Percentiles rank a stretch among this genome's conserved stretches.
phyloP scores from a whole-genome alignment of 2,113 vertebrate genomes.

The Irena cyanogastra region DNA sequence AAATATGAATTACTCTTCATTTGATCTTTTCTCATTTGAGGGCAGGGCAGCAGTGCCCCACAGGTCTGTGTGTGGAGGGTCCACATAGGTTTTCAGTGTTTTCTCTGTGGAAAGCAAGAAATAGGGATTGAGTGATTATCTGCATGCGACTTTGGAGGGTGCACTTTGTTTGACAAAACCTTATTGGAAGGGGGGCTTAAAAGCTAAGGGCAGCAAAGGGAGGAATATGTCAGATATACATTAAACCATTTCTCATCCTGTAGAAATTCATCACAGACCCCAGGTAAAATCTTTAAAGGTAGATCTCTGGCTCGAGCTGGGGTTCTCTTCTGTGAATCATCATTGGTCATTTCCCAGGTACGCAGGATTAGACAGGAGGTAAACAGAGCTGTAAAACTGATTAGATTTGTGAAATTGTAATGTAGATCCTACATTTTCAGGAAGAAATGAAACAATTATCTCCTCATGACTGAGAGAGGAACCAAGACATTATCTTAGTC shows the following conservation, averaged over 20 bases:
- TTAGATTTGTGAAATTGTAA: background rate
- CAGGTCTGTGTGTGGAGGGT: constrained; percentile 15
- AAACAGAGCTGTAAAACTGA: background rate
- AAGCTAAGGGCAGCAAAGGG: background rate
- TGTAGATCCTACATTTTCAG: background rate
- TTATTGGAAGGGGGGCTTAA: background rate
- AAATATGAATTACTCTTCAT: constrained; percentile 56
- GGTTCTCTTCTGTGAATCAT: background rate
- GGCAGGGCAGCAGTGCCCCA: constrained; percentile 30
- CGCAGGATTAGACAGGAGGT: background rate
- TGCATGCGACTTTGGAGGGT: background rate
- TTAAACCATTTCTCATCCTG: background rate
- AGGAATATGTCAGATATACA: background rate
- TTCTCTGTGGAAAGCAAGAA: background rate
- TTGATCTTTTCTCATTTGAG: constrained; percentile 46
- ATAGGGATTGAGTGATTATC: background rate
- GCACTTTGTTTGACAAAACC: background rate
- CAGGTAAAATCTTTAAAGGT: background rate
- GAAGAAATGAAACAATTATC: background rate
- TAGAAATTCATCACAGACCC: background rate
- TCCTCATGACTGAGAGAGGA: background rate
- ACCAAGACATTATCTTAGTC: background rate
- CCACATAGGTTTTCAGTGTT: background rate
- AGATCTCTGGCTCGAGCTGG: background rate
- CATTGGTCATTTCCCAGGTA: background rate